Base-by-base conservation (phyloP, 23 tunicate species). In the Styela plicata region DNA sequence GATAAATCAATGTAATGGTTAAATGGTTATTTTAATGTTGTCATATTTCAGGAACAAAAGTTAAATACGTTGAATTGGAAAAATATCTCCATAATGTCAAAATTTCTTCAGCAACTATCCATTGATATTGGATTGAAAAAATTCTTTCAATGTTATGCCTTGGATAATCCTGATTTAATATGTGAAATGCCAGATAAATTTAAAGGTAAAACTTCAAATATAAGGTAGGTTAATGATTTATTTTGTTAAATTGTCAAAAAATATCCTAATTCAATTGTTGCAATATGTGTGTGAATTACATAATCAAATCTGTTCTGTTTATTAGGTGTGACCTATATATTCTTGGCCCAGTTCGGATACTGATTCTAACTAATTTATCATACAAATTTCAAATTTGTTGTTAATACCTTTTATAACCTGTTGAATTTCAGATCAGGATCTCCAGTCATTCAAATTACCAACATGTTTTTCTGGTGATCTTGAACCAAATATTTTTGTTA, bases 41-140 rank as follows among this genome's bases (percentile, higher is more conserved):
- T 31, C 32, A 24, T 16, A 36, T 52, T 69, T 70, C 66, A 92
- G 97, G 97, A 92, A 31, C 97, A 92, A 84, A 92, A 92, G 69
- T 67, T 92, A 65, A 79, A 78, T 79, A 63, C 34, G 1, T 16
- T 90, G 31, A 92, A 89, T 27, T 80, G 86, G 89, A 30, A 52
- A 30, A 92, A 92, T 62, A 82, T 82, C 1, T 10, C 62, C 24
- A 24, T 73, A 34, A 92, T 92, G 97, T 61, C 92, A 17, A 44
- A 87, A 34, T 74, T 92, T 25, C 80, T 92, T 31, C 82, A 37
- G 33, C 86, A 91, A 52, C 80, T 92, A n/a, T 92, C 97, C 22
- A 74, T 21, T 31, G 89, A 92, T 62, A 79, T 87, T 30, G 79
- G 82, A 33, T 69, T 78, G 20, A 25, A 7, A 0, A 84, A 80